Evolutionary conservation across 2,113 vertebrate genomes (phyloP).

Genomic region (Nesoenas mayeri): DNA sequence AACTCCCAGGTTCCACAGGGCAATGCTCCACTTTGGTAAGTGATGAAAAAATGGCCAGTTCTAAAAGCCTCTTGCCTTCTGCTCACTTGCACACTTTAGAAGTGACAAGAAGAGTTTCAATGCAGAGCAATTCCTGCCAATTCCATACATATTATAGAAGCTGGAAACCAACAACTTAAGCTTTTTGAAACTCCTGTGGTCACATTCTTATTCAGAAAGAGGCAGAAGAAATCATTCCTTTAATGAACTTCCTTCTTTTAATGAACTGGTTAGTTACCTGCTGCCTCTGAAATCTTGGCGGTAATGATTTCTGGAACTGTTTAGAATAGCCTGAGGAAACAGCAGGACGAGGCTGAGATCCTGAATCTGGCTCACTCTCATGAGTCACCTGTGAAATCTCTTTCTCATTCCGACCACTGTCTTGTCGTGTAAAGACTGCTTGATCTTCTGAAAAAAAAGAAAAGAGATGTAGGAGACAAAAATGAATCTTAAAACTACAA

Average conservation of each 20-base stretch:
- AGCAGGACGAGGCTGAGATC: constrained; percentile 87
- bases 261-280: constrained; percentile 78
- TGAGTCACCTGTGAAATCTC: constrained; percentile 71
- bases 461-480: not conserved
- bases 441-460: constrained; percentile 64
- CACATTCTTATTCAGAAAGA: not conserved
- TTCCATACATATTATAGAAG: not conserved
- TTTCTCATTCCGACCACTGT: constrained; percentile 77
- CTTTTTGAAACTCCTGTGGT: not conserved
- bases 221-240: not conserved
- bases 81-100: not conserved
- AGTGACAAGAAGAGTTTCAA: not conserved
- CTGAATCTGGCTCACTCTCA: constrained; percentile 85
- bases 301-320: constrained; percentile 97
- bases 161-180: not conserved
- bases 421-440: constrained; percentile 68
- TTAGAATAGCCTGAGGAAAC: constrained; percentile 95
- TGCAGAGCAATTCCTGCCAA: not conserved
- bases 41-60: not conserved
- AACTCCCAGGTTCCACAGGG: not conserved
- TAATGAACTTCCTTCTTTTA: not conserved
- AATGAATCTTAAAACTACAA: not conserved
- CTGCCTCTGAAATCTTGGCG: constrained; percentile 95
- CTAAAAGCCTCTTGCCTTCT: not conserved
- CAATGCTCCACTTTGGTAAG: not conserved